phyloP scores from a whole-genome alignment of 1,140 invertebrate genomes.

The Pogonomyrmex californicus region DNA sequence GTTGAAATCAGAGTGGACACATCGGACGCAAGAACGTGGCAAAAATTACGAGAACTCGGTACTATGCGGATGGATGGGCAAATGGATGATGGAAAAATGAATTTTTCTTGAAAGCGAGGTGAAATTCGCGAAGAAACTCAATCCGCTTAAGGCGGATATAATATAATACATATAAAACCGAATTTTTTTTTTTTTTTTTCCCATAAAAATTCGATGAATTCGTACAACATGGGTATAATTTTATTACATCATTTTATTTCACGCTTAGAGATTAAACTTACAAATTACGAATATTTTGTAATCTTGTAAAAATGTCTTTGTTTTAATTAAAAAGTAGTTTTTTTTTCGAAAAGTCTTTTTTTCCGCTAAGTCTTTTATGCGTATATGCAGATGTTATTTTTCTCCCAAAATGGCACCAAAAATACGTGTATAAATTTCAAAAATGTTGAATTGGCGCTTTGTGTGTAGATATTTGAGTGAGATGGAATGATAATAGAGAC shows the following conservation, averaged over 20 bases:
- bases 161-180: neutral
- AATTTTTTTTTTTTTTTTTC: neutral
- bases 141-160: neutral
- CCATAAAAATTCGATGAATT: neutral
- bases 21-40: neutral
- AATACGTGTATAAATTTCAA: neutral
- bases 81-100: neutral
- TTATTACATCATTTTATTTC: neutral
- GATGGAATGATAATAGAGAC: neutral
- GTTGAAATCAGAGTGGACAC: constrained; percentile 14
- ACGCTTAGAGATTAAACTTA: neutral
- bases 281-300: neutral
- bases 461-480: neutral
- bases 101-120: neutral
- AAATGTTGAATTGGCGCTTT: neutral
- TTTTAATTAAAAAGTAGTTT: neutral
- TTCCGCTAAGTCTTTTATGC: neutral
- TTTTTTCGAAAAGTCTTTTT: neutral
- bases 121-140: neutral
- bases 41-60: constrained; percentile 18
- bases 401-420: neutral
- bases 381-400: neutral
- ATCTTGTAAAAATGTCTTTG: neutral
- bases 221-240: neutral
- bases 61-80: neutral